Conservation (phyloP, 1,140 invertebrate genomes). For the Popillia japonica region DNA sequence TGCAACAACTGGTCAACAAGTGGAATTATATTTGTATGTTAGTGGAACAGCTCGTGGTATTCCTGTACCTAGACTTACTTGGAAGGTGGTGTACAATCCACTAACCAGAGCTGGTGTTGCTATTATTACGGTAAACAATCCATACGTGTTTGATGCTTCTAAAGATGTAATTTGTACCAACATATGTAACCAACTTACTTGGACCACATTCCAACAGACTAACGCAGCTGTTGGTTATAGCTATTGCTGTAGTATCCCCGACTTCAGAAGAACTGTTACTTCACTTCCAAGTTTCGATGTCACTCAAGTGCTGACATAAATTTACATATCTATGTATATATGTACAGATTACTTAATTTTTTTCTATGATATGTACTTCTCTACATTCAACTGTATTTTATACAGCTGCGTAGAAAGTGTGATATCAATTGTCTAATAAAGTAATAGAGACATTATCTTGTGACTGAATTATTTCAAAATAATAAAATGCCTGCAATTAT, state of each 20-base stretch:
- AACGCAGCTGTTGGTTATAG: slow-evolving; percentile 68
- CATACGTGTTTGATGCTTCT: slow-evolving; percentile 61
- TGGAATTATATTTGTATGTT: slow-evolving; percentile 62
- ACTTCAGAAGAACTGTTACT: slow-evolving; percentile 66
- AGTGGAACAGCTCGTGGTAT: slow-evolving; percentile 56
- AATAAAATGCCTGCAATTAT: too few relatives aligned
- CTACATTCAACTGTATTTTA: too few relatives aligned
- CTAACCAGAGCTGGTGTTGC: slow-evolving; percentile 61
- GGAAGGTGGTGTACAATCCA: slow-evolving; percentile 70
- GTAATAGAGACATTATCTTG: too few relatives aligned
- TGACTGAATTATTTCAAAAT: too few relatives aligned
- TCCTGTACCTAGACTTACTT: slow-evolving; percentile 68
- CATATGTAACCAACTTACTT: slow-evolving; percentile 63
- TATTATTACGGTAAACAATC: slow-evolving; percentile 72
- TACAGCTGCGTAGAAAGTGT: too few relatives aligned
- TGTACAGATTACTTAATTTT: too few relatives aligned
- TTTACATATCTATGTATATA: background rate
- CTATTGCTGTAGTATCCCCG: slow-evolving; percentile 71
- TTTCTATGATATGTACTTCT: too few relatives aligned
- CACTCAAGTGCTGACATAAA: slow-evolving; percentile 48
- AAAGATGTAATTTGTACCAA: slow-evolving; percentile 66
- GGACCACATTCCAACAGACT: slow-evolving; percentile 63
- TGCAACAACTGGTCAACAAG: slow-evolving; percentile 55
- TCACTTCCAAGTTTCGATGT: slow-evolving; percentile 63
- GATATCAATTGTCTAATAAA: too few relatives aligned